Evolutionary conservation across 92 coral and sea anemone species (phyloP), one percentile per base, ranked within the genome.

Genomic region (Porites lobata): DNA sequence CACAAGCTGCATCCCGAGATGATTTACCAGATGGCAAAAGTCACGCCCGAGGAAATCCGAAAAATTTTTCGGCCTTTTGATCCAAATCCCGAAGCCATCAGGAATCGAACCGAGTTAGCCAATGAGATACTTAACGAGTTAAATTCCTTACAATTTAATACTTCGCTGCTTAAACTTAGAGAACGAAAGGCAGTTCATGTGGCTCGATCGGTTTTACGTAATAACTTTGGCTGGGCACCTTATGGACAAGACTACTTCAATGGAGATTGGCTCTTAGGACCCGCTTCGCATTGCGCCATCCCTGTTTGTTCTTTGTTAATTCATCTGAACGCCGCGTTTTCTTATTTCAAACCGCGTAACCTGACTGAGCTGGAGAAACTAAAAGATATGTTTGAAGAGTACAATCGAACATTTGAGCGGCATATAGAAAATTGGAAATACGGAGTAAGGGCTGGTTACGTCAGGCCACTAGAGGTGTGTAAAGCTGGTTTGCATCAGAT

Each of bases 261-360:
- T 20, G 98, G 96, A 1, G 98, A 95, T 53, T 95, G 98, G 98
- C 43, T 95, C 50, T 50, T 95, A 8, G 98, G 94, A 10, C 94
- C 93, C 12, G 88, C 89, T 29, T 72, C 65, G 69, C 89, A 89
- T 71, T 95, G 98, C 62, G 89, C 87, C 91, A 89, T 89, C 32
- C 90, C 96, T 2, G 84, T 92, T 43, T 95, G 98, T 75, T 6
- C 11, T 0, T 70, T 94, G 57, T 56, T 92, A 8, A 1, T 1
- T 21, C 19, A 66, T 19, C 2, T 17, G 8, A 38, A 52, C 50
- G 67, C 61, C 38, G 76, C 69, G 1, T 61, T 77, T 5, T 22
- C 79, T 11, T 38, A 63, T 47, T 86, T 86, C 43, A 86, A 89
- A 65, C 95, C 95, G 0, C 81, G 77, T 61, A 82, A 86, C 15